phyloP scores from a whole-genome alignment of 2,888 invertebrate genomes.

The Melikaiella ostensackeni region DNA sequence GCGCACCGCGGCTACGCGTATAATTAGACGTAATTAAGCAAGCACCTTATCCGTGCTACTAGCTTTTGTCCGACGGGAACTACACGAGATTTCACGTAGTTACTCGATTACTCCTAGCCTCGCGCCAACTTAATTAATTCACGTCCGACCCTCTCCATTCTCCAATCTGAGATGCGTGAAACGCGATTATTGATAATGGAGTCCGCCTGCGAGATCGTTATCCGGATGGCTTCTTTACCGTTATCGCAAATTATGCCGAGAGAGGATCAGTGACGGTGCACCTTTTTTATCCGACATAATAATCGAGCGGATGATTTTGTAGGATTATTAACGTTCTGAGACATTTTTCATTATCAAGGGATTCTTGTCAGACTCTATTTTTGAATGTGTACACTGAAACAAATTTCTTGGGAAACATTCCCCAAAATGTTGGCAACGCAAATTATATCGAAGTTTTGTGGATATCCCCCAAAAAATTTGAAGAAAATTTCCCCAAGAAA shows the following conservation, averaged over 20 bases:
- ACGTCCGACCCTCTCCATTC: conserved; percentile 40
- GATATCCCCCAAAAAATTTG: no score
- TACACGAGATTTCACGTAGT: conserved; percentile 45
- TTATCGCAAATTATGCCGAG: conserved; percentile 14
- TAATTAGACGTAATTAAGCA: conserved; percentile 74
- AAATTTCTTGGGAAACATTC: no score
- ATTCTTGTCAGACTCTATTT: not conserved
- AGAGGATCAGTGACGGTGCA: not conserved
- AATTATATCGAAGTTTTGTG: no score
- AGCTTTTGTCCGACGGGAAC: conserved; percentile 43
- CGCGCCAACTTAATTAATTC: conserved; percentile 48
- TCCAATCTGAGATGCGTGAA: conserved; percentile 38
- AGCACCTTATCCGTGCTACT: conserved; percentile 64
- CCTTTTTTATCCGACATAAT: not conserved
- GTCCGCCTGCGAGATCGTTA: conserved; percentile 36
- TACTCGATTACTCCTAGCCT: conserved; percentile 37
- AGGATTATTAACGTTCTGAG: not conserved
- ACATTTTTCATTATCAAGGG: no score
- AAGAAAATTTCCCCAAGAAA: no score
- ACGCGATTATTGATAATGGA: conserved; percentile 37
- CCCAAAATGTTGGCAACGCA: no score
- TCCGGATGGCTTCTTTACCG: conserved; percentile 38
- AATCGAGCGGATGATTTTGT: not conserved
- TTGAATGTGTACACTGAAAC: not conserved
- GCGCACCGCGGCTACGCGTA: conserved; percentile 58